Percentiles rank a stretch among this genome's conserved stretches.
These are phyloP conservation scores for Polia nebulosa DNA, from an alignment of 2,888 invertebrate genomes.

Conservation along the genomic window DNA sequence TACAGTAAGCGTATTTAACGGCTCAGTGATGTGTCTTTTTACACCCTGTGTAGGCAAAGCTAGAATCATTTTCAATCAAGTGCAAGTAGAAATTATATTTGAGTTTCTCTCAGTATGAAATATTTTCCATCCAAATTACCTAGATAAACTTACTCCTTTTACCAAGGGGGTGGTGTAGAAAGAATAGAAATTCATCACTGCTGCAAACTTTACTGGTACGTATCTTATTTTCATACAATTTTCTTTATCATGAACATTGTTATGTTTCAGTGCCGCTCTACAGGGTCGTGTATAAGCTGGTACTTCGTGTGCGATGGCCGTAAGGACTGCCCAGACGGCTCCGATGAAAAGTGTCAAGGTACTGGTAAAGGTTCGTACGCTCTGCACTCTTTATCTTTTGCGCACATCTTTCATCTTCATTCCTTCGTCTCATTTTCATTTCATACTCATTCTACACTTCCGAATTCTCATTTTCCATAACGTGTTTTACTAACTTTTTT, in stretches of 20 bases:
- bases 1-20: too few relatives aligned
- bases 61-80: neutral
- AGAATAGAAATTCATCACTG: neutral
- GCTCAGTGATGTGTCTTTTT: too few relatives aligned
- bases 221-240: neutral
- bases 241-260: neutral
- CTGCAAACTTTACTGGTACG: neutral
- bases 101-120: neutral
- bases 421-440: constrained; percentile 40
- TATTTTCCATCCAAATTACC: neutral
- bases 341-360: constrained; percentile 95
- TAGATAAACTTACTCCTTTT: too few relatives aligned
- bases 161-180: too few relatives aligned
- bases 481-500: neutral
- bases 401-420: constrained; percentile 62
- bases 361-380: constrained; percentile 87
- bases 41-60: too few relatives aligned
- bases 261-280: constrained; percentile 94
- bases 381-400: constrained; percentile 74
- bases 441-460: constrained; percentile 35
- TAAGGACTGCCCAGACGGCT: constrained; percentile 96
- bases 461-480: constrained; percentile 36
- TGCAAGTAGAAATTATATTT: neutral
- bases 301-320: constrained; percentile 97
- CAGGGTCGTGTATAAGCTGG: constrained; percentile 97